These are phyloP conservation scores for Bolinopsis microptera DNA, from an alignment of 37 sponge, comb jelly and placozoan genomes.

Conservation along the genomic window DNA sequence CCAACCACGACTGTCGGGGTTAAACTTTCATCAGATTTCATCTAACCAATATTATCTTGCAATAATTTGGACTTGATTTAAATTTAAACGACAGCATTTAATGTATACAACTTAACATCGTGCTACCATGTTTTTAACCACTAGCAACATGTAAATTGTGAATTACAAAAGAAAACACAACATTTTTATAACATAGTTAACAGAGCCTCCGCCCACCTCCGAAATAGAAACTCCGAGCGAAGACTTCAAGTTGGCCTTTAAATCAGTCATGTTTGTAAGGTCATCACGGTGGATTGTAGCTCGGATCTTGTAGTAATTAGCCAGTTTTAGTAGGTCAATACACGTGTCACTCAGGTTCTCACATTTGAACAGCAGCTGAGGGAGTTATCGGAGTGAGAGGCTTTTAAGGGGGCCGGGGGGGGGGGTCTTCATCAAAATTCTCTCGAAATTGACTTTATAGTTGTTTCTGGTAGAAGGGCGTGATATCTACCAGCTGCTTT, in stretches of 20 bases:
- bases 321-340: slow-evolving; percentile 49
- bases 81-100: not conserved
- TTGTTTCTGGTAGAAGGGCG: too few species aligned
- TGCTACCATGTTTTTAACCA: too few species aligned
- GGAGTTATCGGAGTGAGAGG: not conserved
- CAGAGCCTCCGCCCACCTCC: too few species aligned
- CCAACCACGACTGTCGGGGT: slow-evolving; percentile 11
- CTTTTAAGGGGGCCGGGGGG: too few species aligned
- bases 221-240: not conserved
- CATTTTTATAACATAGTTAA: not conserved
- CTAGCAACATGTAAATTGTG: too few species aligned
- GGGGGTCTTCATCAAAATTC: too few species aligned
- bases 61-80: not conserved
- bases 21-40: not conserved
- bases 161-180: not conserved
- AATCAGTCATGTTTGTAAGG: not conserved
- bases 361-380: slow-evolving; percentile 47
- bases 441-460: too few species aligned
- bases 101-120: not conserved
- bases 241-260: not conserved
- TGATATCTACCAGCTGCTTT: too few species aligned
- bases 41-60: too few species aligned
- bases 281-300: slow-evolving; percentile 49
- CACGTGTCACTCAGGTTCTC: slow-evolving; percentile 61
- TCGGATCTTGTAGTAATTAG: slow-evolving; percentile 64